These are phyloP conservation scores for Cygnus olor DNA, from an alignment of 2,797 vertebrate genomes.

Conservation along the genomic window DNA sequence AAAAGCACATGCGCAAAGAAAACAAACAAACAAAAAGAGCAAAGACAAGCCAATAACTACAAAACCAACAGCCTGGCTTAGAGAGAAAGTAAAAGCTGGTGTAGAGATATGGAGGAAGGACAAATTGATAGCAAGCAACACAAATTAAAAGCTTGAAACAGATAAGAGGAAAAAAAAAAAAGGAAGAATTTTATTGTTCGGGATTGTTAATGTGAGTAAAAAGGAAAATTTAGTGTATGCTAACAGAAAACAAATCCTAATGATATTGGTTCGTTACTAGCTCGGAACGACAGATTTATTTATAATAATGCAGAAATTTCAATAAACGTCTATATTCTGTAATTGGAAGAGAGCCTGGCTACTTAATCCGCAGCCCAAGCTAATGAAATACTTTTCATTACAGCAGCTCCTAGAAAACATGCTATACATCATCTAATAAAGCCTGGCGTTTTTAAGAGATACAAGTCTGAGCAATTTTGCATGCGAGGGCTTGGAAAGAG, in stretches of 20 bases:
- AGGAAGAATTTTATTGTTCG: not conserved
- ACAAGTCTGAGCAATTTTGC: not conserved
- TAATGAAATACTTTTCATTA: conserved; percentile 60
- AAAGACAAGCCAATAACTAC: not conserved
- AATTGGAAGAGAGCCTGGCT: conserved; percentile 34
- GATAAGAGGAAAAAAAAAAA: not conserved
- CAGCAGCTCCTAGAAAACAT: conserved; percentile 29
- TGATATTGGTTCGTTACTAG: not conserved
- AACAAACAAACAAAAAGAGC: not conserved
- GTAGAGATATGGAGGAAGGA: not conserved
- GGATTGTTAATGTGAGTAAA: not conserved
- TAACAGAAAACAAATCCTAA: not conserved
- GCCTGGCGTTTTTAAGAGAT: not conserved
- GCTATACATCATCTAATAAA: not conserved
- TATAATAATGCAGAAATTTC: conserved; percentile 48
- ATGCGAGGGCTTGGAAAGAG: not conserved
- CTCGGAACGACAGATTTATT: conserved; percentile 35
- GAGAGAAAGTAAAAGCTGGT: not conserved
- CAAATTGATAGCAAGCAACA: not conserved
- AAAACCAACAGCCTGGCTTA: not conserved
- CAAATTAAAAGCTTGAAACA: not conserved
- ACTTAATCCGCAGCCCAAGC: conserved; percentile 34
- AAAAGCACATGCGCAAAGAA: not conserved
- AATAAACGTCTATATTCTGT: not conserved
- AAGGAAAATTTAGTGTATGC: not conserved